phyloP scores from a whole-genome alignment of 2,113 vertebrate genomes.

The Caranx ignobilis region DNA sequence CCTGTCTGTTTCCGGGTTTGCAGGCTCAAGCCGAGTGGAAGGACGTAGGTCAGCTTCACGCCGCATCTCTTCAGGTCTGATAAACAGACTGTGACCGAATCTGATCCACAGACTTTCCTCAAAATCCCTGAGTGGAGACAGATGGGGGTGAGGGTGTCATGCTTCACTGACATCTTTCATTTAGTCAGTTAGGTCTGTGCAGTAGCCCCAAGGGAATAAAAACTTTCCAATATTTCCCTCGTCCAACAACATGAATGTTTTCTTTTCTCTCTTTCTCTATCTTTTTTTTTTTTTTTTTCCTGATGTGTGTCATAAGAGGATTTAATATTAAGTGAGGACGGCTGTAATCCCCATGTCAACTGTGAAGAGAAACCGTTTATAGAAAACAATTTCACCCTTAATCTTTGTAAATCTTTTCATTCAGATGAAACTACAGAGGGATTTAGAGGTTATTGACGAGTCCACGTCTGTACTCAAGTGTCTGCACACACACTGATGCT shows the following conservation, averaged over 20 bases:
- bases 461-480: not conserved
- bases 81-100: constrained; percentile 4
- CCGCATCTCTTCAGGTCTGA: constrained; percentile 22
- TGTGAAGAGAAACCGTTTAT: constrained; percentile 33
- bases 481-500: not conserved
- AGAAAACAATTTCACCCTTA: constrained; percentile 20
- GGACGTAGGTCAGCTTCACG: constrained; percentile 30
- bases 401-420: constrained; percentile 35
- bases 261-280: no score
- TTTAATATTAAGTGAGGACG: constrained; percentile 24
- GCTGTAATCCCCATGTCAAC: constrained; percentile 35
- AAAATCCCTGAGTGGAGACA: constrained; percentile 18
- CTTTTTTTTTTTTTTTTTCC: not conserved
- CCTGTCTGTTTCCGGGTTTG: constrained; percentile 21
- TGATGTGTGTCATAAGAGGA: constrained; percentile 36
- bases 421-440: constrained; percentile 34
- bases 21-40: constrained; percentile 32
- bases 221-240: not conserved
- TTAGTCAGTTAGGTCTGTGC: not conserved
- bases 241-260: not conserved
- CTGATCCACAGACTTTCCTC: constrained; percentile 7
- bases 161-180: constrained; percentile 22
- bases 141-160: not conserved
- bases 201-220: not conserved
- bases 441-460: not conserved